These are phyloP conservation scores for Sesia bembeciformis DNA, from an alignment of 2,888 invertebrate species.

Conservation along the genomic window DNA sequence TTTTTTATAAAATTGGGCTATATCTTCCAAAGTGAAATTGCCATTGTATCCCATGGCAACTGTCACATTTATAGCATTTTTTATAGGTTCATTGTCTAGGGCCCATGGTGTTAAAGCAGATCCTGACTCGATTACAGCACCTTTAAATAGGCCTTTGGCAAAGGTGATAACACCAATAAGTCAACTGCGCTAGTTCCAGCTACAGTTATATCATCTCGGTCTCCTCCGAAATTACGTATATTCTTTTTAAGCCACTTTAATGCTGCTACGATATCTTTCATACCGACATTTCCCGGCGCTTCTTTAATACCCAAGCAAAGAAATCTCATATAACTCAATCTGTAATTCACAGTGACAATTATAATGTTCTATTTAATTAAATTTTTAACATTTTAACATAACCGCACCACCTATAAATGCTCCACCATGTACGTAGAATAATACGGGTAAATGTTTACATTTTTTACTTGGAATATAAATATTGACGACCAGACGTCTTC, in stretches of 20 bases:
- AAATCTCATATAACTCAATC: conserved; percentile 12
- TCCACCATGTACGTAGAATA: conserved; percentile 11
- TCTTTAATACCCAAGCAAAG: conserved; percentile 12
- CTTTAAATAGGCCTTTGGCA: conserved; percentile 10
- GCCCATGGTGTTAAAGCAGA: conserved; percentile 9
- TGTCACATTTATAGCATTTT: conserved; percentile 2
- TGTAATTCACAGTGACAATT: conserved; percentile 13
- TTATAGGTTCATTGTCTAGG: conserved; percentile 5
- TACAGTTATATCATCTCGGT: conserved; percentile 9
- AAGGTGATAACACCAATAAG: conserved; percentile 1
- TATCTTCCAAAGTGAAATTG: background rate
- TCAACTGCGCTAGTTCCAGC: conserved; percentile 12
- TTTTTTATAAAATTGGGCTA: background rate
- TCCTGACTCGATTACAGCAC: conserved; percentile 11
- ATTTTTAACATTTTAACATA: conserved; percentile 4
- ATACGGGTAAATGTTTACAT: conserved; percentile 4
- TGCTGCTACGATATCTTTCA: conserved; percentile 14
- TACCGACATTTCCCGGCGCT: conserved; percentile 14
- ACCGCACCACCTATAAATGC: conserved; percentile 7
- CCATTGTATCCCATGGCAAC: background rate
- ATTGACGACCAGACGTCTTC: conserved; percentile 1
- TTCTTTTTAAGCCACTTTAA: conserved; percentile 13
- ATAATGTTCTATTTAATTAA: conserved; percentile 10
- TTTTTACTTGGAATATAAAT: conserved; percentile 2
- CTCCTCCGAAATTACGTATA: conserved; percentile 12